phyloP scores from a whole-genome alignment of 92 coral and sea anemone genomes.

The Muricea muricata region DNA sequence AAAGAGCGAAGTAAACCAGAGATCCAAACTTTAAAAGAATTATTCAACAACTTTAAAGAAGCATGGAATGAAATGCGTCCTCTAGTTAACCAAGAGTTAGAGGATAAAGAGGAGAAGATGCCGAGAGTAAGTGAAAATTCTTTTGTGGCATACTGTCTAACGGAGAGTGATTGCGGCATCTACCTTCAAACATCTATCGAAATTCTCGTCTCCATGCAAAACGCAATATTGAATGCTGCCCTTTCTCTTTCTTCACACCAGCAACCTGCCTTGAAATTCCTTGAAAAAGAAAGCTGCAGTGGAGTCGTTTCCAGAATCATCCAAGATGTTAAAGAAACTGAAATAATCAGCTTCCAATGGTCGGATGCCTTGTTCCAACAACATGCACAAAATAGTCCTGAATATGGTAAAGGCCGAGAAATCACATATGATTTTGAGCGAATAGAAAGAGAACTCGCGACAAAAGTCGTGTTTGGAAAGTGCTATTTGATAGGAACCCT shows the following conservation, averaged over 20 bases:
- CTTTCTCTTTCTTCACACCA: conserved; percentile 74
- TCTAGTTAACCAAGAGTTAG: conserved; percentile 44
- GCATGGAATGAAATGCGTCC: conserved; percentile 86
- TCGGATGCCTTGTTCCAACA: conserved; percentile 74
- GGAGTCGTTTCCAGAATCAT: conserved; percentile 70
- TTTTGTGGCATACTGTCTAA: conserved; percentile 77
- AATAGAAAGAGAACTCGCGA: conserved; percentile 86
- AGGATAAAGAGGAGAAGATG: conserved; percentile 34
- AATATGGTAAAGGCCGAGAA: conserved; percentile 85
- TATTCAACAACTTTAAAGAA: conserved; percentile 71
- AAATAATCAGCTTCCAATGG: conserved; percentile 89
- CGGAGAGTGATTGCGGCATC: conserved; percentile 72
- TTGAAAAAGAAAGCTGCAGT: conserved; percentile 64
- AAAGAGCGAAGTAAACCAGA: conserved; percentile 37
- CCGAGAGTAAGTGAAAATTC: conserved; percentile 76
- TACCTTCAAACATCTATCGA: conserved; percentile 72
- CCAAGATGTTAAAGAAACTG: conserved; percentile 88
- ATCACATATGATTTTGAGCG: conserved; percentile 75
- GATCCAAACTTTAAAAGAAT: conserved; percentile 31
- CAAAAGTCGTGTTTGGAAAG: conserved; percentile 74
- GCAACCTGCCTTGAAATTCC: conserved; percentile 75
- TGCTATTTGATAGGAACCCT: conserved; percentile 70
- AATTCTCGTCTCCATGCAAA: conserved; percentile 76
- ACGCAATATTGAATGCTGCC: conserved; percentile 72
- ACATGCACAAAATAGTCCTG: conserved; percentile 78